Evolutionary conservation across 1,140 invertebrate species (phyloP), one percentile per base, ranked within the genome.

Genomic region (Laodelphax striatellus): DNA sequence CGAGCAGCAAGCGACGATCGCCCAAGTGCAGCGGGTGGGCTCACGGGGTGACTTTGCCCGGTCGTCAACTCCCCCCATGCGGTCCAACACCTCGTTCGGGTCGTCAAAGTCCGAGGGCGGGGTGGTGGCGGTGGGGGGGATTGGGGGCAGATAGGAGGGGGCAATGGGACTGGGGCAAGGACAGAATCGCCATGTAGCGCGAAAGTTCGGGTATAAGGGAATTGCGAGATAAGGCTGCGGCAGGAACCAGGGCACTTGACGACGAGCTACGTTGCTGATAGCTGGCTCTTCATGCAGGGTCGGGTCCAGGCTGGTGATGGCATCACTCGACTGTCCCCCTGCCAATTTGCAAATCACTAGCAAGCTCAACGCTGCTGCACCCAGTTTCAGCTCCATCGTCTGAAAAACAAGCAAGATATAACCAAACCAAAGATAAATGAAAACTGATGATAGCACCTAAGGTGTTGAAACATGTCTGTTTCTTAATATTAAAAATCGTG

Each of bases 1-100:
- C 22, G 77, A 74, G 63, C 85, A 87, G 66, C 85, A 88, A 21
- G 80, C 78, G 11, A 85, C 71, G 6, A 87, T 79, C 0, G 84
- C 84, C 77, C 79, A 82, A 22, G 84, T 77, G 67, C 85, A 87
- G 31, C 71, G 68, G 60, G 70, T 70, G 8, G 80, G 80, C 55
- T 72, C 61, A 41, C 67, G 57, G 19, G 62, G 67, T 63, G 42
- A 63, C 65, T 60, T 68, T 17, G 42, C 43, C 10, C 16, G 22
- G 13, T 52, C 53, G 22, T 55, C 61, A 24, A 62, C 46, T 19
- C 46, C 46, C 6, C 46, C 46, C 10, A 50, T 50, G 16, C 46
- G 46, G 11, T 50, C 46, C 5, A 50, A 10, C 21, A 50, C 21
- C 8, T 50, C 46, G 21, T 50, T 50, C 6, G 46, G 46, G 14